Evolutionary conservation across 1,140 invertebrate genomes (phyloP), one percentile per base, ranked within the genome.

Genomic region (Brachionus rotundiformis): DNA sequence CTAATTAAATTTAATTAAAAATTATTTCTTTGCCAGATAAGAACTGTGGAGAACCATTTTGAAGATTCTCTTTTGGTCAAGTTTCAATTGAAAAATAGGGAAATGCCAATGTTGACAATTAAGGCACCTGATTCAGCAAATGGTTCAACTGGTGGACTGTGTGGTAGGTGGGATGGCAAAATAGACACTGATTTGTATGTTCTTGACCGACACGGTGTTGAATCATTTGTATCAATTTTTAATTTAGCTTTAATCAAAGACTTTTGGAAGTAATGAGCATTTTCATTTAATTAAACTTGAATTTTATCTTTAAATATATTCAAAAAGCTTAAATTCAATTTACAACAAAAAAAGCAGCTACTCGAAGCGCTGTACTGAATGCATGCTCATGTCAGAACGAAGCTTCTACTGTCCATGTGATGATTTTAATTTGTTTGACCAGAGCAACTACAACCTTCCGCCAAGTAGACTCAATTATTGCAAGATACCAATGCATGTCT

Each of bases 341-440:
- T 73, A 73, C 39, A 41, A 73, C 10, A 49, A 33, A 79, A 6
- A 54, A 27, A 39, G 5, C 11, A 59, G 23, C 19, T 6, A 16
- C 19, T 1, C 44, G 13, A 79, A 59, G 23, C 16, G 75, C 13
- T 79, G 75, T 33, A 23, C 44, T 25, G 47, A 79, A 63, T 79
- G 75, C 44, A 36, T 79, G 29, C 27, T 79, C 25, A 54, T 79
- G 29, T 54, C 75, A 11, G 75, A 79, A 63, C 16, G 75, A 31
- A 39, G 27, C 23, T 79, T 54, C 49, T 79, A 79, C 36, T 79
- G 75, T 63, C 75, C 75, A n/a, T 79, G 75, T 25, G 75, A 79
- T 63, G 49, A 79, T 29, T 79, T 79, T 39, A 25, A 54, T 33
- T n/a, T 79, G n/a, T 73, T 73, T 41, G 68, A 73, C 25, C 19